Evolutionary conservation across 2,888 invertebrate genomes (phyloP), one percentile per base, ranked within the genome.

Genomic region (Nomada ferruginata): DNA sequence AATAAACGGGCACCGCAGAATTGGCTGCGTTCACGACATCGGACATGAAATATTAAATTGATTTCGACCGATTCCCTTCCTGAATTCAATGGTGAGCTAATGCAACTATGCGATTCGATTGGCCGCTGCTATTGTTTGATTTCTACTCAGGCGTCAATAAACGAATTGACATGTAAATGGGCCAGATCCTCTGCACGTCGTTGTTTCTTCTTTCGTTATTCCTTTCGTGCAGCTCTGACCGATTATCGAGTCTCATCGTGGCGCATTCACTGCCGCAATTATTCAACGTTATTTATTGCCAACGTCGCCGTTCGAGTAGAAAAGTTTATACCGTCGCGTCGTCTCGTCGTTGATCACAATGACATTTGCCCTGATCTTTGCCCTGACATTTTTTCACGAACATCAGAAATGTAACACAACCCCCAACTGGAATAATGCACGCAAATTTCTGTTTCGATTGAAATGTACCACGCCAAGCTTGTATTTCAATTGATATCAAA

Each of bases 141-240:
- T 79, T 64, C 26, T 44, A 42, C 52, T 61, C 60, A 50, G 23
- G 47, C 57, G 82, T 75, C 70, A 65, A 82, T 71, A 75, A 81
- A 75, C 75, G 66, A 81, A 82, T 82, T 71, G 70, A 75, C 61
- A 75, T 71, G 82, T 63, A 82, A 82, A 82, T 75, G 53, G 66
- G 26, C 50, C 44, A 18, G 26, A 13, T 63, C 10, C 79, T 42
- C 59, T 29, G 13, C 13, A 18, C 36, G 20, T 20, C 59, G 44
- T 65, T 53, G 63, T 47, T 52, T 61, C 65, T 26, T 61, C 50
- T 57, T 4, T 13, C 44, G 18, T 75, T 75, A 61, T 82, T 82
- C 75, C 55, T 61, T 52, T 65, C 61, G 20, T 50, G 65, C 77
- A 13, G 44, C 78, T 36, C 53, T 61, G 44, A 29, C n/a, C 57